Evolutionary conservation across 2,797 vertebrate genomes (phyloP).

Genomic region (Anabas testudineus): DNA sequence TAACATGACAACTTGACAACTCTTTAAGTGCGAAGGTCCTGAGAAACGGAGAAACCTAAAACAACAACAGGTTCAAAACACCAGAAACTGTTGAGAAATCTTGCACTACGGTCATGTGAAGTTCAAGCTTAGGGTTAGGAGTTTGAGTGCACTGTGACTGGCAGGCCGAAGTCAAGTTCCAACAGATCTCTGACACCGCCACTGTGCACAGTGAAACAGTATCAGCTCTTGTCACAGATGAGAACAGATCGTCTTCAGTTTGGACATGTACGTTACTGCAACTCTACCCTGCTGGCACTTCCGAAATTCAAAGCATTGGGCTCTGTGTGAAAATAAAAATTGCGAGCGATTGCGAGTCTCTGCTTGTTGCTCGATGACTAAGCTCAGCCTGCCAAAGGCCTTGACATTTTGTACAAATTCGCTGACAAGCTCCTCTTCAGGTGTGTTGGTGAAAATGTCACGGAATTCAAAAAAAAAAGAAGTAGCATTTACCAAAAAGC

Average conservation of each 20-base stretch:
- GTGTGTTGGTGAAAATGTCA: slow-evolving; percentile 28
- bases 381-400: slow-evolving; percentile 14
- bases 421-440: slow-evolving; percentile 17
- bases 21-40: slow-evolving; percentile 40
- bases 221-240: slow-evolving; percentile 42
- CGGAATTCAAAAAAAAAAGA: slow-evolving; percentile 15
- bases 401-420: slow-evolving; percentile 45
- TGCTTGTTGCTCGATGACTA: slow-evolving; percentile 53
- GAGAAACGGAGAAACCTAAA: slow-evolving; percentile 47
- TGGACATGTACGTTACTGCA: slow-evolving; percentile 54
- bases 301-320: slow-evolving; percentile 61
- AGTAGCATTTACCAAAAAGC: slow-evolving; percentile 5
- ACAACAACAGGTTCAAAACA: slow-evolving; percentile 39
- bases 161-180: slow-evolving; percentile 45
- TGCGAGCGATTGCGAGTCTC: slow-evolving; percentile 31
- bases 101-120: neutral
- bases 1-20: slow-evolving; percentile 43
- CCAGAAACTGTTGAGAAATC: slow-evolving; percentile 7
- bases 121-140: slow-evolving; percentile 54
- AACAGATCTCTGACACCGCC: slow-evolving; percentile 33
- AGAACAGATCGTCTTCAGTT: slow-evolving; percentile 44
- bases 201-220: slow-evolving; percentile 30
- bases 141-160: slow-evolving; percentile 24
- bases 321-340: slow-evolving; percentile 51
- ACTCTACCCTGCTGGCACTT: slow-evolving; percentile 60